Evolutionary conservation across 2,888 invertebrate species (phyloP).

Genomic region (Mellilla xanthometata): DNA sequence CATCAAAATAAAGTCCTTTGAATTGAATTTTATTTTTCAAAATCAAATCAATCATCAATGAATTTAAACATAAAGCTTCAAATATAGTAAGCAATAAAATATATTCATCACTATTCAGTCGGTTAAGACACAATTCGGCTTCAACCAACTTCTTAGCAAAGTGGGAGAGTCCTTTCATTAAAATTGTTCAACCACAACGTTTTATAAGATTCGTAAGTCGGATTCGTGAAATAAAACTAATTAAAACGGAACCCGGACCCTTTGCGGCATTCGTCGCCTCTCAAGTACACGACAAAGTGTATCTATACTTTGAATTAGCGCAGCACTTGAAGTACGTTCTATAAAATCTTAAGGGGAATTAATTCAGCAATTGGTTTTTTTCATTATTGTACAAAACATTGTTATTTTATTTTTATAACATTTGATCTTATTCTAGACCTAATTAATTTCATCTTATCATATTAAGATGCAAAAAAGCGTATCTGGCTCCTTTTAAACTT

Average conservation of each 20-base stretch:
- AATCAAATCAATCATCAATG: too few species aligned
- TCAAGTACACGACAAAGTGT: slow-evolving; percentile 1
- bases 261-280: slow-evolving; percentile 28
- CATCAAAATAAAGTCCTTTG: too few species aligned
- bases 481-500: too few species aligned
- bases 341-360: too few species aligned
- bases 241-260: slow-evolving; percentile 51
- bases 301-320: background rate
- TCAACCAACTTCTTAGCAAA: slow-evolving; percentile 57
- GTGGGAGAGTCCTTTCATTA: slow-evolving; percentile 65
- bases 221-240: slow-evolving; percentile 70
- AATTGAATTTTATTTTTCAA: too few species aligned
- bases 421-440: too few species aligned
- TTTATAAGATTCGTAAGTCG: slow-evolving; percentile 64
- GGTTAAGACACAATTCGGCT: slow-evolving; percentile 47
- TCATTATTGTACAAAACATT: too few species aligned
- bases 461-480: too few species aligned
- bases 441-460: too few species aligned
- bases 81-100: background rate
- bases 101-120: slow-evolving; percentile 40
- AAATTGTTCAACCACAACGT: slow-evolving; percentile 70
- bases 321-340: background rate
- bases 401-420: too few species aligned
- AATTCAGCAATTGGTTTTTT: too few species aligned
- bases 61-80: too few species aligned